Evolutionary conservation across 2,888 invertebrate genomes (phyloP).

Genomic region (Rambutsinella grinnellia): DNA sequence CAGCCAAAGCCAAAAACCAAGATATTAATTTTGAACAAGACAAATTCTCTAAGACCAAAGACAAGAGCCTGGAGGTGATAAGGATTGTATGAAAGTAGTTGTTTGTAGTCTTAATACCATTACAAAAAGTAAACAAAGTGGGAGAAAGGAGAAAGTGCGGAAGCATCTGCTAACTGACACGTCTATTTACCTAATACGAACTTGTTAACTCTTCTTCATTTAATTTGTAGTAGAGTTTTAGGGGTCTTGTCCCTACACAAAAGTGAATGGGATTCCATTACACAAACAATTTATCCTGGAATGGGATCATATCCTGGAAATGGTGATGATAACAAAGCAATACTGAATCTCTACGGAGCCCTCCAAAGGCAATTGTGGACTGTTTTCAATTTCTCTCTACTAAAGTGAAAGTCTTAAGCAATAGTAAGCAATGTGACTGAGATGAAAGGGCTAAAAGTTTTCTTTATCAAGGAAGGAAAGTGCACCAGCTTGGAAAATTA

Average conservation of each 20-base stretch:
- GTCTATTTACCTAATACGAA: too few species aligned
- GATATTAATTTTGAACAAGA: conserved; percentile 54
- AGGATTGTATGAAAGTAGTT: too few species aligned
- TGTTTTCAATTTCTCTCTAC: neutral
- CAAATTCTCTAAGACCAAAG: too few species aligned
- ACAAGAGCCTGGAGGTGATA: too few species aligned
- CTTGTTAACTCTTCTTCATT: neutral
- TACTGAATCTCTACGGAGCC: neutral
- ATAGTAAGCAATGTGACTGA: neutral
- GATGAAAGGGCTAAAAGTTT: neutral
- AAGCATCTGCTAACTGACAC: too few species aligned
- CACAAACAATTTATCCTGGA: neutral
- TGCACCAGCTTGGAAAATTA: conserved; percentile 50
- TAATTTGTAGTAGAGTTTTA: neutral
- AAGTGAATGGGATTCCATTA: too few species aligned
- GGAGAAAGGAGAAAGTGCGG: too few species aligned
- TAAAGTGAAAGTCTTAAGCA: neutral
- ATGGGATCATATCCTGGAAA: neutral
- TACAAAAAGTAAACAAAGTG: too few species aligned
- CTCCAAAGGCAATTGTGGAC: neutral
- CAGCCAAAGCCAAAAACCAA: conserved; percentile 31
- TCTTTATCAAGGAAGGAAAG: neutral
- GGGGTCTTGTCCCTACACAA: too few species aligned
- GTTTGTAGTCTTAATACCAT: too few species aligned
- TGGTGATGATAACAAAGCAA: neutral